A percentile compares a stretch with the other conserved stretches of the same genome.
Conservation (phyloP, 2,888 invertebrate genomes). For the Nysson spinosus region DNA sequence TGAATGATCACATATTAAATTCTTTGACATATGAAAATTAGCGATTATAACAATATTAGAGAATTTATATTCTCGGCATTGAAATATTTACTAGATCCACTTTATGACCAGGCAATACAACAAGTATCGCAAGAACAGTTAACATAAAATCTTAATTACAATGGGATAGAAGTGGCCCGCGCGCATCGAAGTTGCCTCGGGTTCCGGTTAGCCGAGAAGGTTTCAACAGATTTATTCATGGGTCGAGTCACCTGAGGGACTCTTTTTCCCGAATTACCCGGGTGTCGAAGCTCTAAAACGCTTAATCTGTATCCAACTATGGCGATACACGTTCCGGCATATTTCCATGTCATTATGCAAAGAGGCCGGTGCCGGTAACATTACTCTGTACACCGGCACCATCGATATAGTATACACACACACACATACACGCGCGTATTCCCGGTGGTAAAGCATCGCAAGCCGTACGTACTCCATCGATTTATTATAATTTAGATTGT, state of each 20-base stretch:
- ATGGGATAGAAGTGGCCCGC: no score
- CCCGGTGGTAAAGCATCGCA: slow-evolving; percentile 59
- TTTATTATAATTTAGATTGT: slow-evolving; percentile 75
- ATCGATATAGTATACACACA: slow-evolving; percentile 33
- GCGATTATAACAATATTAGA: no score
- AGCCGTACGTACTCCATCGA: slow-evolving; percentile 66
- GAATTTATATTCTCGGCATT: no score
- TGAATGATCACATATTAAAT: no score
- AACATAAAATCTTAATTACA: no score
- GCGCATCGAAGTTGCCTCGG: slow-evolving; percentile 8
- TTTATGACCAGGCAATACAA: no score
- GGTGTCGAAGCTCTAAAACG: slow-evolving; percentile 69
- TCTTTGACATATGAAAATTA: no score
- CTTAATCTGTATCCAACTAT: slow-evolving; percentile 74
- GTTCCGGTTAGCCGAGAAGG: slow-evolving; percentile 19
- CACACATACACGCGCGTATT: slow-evolving; percentile 3
- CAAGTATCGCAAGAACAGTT: no score
- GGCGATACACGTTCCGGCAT: slow-evolving; percentile 74
- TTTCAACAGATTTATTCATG: slow-evolving; percentile 54
- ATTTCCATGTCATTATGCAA: slow-evolving; percentile 76
- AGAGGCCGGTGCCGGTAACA: slow-evolving; percentile 70
- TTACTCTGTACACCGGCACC: slow-evolving; percentile 56
- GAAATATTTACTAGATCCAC: no score
- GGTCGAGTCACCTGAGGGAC: slow-evolving; percentile 43
- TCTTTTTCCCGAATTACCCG: slow-evolving; percentile 63